phyloP scores from a whole-genome alignment of 2,888 invertebrate genomes.

The Sabellastarte sp. region DNA sequence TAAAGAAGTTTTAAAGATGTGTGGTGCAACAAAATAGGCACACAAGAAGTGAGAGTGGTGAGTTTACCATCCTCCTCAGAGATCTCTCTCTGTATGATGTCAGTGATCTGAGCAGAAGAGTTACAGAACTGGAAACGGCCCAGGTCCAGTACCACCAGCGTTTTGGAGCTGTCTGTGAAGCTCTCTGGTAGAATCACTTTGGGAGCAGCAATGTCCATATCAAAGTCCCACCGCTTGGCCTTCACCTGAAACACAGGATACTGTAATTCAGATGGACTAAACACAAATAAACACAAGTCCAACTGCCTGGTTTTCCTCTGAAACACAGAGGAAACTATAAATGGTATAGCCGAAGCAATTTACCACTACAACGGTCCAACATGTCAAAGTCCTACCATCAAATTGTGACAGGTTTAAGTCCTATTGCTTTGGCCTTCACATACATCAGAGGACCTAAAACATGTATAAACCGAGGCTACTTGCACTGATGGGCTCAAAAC shows the following conservation, averaged over 20 bases:
- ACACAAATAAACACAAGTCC: too few relatives aligned
- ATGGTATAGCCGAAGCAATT: neutral
- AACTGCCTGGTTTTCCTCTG: constrained; percentile 62
- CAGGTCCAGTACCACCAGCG: constrained; percentile 78
- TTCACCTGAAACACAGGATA: constrained; percentile 11
- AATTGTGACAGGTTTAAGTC: too few relatives aligned
- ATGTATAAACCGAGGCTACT: too few relatives aligned
- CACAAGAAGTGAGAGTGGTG: too few relatives aligned
- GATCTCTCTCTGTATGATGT: too few relatives aligned
- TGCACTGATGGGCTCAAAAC: too few relatives aligned
- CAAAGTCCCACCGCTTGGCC: constrained; percentile 72
- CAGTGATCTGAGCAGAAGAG: constrained; percentile 7
- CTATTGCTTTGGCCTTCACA: too few relatives aligned
- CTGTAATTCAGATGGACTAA: too few relatives aligned
- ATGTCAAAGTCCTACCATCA: neutral
- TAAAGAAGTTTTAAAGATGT: too few relatives aligned
- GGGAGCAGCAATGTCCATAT: constrained; percentile 89
- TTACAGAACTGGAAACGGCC: constrained; percentile 73
- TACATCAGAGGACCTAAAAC: too few relatives aligned
- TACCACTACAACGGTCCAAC: neutral
- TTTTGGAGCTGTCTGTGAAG: constrained; percentile 53
- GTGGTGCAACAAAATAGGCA: too few relatives aligned
- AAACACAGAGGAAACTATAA: neutral
- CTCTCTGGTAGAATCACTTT: constrained; percentile 81
- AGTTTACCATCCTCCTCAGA: too few relatives aligned